These are phyloP conservation scores for Mastomys natalensis DNA, from an alignment of 2,113 vertebrate genomes.

Conservation along the genomic window DNA sequence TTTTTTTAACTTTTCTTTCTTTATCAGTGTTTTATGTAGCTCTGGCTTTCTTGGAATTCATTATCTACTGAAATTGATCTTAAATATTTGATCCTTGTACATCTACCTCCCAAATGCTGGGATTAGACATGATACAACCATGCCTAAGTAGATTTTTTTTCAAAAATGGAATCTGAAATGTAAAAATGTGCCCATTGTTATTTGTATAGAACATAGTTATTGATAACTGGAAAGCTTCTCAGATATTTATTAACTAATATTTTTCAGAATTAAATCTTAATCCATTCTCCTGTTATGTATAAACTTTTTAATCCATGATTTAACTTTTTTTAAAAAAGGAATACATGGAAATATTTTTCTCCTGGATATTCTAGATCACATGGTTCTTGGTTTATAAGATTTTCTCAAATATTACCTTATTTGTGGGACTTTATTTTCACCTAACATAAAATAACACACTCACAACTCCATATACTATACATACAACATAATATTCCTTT, in stretches of 20 bases:
- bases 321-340: background rate
- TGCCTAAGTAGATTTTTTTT: background rate
- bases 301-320: conserved; percentile 33
- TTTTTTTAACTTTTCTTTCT: conserved; percentile 21
- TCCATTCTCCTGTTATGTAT: conserved; percentile 1
- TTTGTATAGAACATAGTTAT: background rate
- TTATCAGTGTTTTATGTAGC: background rate
- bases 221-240: background rate
- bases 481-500: background rate
- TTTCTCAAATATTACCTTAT: conserved; percentile 25
- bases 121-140: background rate
- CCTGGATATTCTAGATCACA: background rate
- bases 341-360: background rate
- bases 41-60: background rate
- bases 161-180: background rate
- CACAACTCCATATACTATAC: background rate
- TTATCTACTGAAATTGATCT: background rate
- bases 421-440: background rate
- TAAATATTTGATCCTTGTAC: background rate
- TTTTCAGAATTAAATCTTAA: conserved; percentile 46
- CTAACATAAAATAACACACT: background rate
- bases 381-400: conserved; percentile 3
- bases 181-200: background rate
- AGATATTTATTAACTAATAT: conserved; percentile 45
- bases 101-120: background rate